Percentiles rank a stretch among this genome's conserved stretches.
Conservation (phyloP, 2,888 invertebrate genomes). For the Chrysomela aeneicollis region DNA sequence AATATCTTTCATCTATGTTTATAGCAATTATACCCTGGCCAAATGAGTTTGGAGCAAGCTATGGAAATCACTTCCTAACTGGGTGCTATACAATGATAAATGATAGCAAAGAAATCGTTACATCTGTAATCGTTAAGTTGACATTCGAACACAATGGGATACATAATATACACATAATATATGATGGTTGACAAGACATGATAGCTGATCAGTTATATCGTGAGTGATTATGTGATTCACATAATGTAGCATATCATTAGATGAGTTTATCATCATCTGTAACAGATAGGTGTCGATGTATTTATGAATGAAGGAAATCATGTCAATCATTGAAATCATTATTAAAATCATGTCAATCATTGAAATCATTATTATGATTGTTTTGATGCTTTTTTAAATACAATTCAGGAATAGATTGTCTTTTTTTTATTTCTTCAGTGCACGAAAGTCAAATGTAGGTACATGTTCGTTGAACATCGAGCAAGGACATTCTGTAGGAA, state of each 20-base stretch:
- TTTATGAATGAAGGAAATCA: neutral
- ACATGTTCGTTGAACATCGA: too few species aligned
- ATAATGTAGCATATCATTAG: neutral
- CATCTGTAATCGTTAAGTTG: conserved; percentile 7
- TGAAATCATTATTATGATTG: too few species aligned
- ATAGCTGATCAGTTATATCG: neutral
- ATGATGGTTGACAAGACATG: conserved; percentile 6
- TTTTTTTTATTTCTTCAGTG: too few species aligned
- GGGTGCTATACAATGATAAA: neutral
- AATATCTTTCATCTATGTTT: too few species aligned
- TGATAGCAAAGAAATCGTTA: neutral
- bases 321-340: too few species aligned
- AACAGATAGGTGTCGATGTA: neutral
- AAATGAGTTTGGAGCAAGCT: too few species aligned
- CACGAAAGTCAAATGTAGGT: too few species aligned
- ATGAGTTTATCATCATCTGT: neutral
- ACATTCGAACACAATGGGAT: conserved; percentile 9
- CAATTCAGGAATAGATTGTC: too few species aligned
- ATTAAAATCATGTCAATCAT: too few species aligned
- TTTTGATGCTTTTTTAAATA: too few species aligned
- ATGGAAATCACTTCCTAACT: neutral
- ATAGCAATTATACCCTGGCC: too few species aligned
- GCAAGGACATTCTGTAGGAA: too few species aligned
- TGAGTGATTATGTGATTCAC: neutral
- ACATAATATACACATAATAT: conserved; percentile 10